A percentile compares a stretch with the other conserved stretches of the same genome.
These are phyloP conservation scores for Thaumatotibia leucotreta DNA, from an alignment of 1,140 invertebrate genomes.

Conservation along the genomic window DNA sequence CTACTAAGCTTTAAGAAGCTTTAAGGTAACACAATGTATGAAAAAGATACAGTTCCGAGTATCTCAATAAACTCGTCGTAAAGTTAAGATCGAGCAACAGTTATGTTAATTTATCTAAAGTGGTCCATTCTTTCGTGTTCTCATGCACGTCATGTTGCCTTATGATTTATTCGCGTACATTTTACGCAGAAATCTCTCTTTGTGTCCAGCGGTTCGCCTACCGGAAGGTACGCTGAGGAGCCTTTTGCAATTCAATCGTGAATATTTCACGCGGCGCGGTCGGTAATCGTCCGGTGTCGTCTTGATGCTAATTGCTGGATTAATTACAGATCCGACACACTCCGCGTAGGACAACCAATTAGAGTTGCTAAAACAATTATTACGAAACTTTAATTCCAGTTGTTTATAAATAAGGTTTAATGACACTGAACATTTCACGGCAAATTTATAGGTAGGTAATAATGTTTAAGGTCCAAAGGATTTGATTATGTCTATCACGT, in stretches of 20 bases:
- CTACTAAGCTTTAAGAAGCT: neutral
- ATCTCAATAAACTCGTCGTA: neutral
- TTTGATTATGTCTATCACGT: no score
- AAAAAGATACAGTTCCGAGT: neutral
- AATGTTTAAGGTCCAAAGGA: no score
- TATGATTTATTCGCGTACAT: neutral
- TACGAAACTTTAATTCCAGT: neutral
- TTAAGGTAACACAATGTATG: neutral
- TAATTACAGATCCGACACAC: conserved; percentile 1
- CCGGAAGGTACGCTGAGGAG: neutral
- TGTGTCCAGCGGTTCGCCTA: neutral
- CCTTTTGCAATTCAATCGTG: neutral
- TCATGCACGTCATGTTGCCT: neutral
- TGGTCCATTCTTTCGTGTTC: neutral
- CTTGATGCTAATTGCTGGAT: neutral
- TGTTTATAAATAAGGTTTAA: neutral
- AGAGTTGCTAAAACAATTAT: neutral
- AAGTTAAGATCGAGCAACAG: neutral
- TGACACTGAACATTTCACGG: neutral
- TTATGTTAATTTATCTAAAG: neutral
- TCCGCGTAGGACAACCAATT: neutral
- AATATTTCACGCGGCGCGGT: neutral
- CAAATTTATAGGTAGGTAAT: no score
- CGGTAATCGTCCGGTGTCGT: neutral
- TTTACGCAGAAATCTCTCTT: neutral